A percentile compares a stretch with the other conserved stretches of the same genome.
These are phyloP conservation scores for Anguilla pacifica DNA, from an alignment of 2,797 vertebrate species.

Conservation along the genomic window DNA sequence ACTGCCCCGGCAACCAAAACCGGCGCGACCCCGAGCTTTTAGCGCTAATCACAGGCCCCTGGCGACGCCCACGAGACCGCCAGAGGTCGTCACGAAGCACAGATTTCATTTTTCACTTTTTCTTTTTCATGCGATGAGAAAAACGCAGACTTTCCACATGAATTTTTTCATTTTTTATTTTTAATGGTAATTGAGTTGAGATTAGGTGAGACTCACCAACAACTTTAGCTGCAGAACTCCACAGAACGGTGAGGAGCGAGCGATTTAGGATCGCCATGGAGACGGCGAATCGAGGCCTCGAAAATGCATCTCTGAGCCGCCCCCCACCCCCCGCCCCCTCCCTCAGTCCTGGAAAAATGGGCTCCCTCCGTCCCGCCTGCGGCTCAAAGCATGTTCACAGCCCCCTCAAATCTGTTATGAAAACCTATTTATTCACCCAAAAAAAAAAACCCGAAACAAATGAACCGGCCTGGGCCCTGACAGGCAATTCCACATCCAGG, in stretches of 20 bases:
- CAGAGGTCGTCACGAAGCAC: no score
- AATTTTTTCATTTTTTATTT: not conserved
- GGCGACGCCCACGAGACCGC: not conserved
- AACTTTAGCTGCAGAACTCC: not conserved
- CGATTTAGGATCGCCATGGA: constrained; percentile 38
- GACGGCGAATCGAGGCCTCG: constrained; percentile 23
- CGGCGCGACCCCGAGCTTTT: no score
- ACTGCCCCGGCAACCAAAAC: not conserved
- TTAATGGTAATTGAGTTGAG: not conserved
- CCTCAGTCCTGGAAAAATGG: not conserved
- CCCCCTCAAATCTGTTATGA: not conserved
- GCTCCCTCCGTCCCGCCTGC: not conserved
- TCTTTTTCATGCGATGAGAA: not conserved
- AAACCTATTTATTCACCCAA: constrained; percentile 3
- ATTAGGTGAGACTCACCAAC: not conserved
- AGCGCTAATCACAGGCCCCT: not conserved
- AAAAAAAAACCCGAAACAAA: constrained; percentile 18
- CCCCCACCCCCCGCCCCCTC: not conserved
- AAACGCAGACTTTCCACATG: not conserved
- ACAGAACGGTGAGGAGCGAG: constrained; percentile 23
- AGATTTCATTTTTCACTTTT: not conserved
- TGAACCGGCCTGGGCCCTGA: constrained; percentile 22
- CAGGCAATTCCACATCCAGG: constrained; percentile 17
- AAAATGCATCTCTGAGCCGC: constrained; percentile 13
- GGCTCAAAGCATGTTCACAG: not conserved